phyloP scores from a whole-genome alignment of 2,113 vertebrate genomes.

The Micronisus gabar region DNA sequence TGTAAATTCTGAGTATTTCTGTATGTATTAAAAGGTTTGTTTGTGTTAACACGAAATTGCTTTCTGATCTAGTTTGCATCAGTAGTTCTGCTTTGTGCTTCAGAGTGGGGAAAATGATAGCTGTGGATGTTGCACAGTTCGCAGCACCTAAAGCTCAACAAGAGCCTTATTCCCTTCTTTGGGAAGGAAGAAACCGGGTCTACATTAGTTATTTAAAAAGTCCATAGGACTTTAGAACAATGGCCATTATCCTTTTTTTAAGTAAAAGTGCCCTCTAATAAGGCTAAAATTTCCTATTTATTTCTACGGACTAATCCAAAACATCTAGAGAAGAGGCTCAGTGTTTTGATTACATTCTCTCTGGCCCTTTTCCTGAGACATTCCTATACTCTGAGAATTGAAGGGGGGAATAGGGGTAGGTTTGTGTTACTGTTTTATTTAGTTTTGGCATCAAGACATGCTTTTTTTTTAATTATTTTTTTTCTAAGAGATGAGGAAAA shows the following conservation, averaged over 20 bases:
- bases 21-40: neutral
- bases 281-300: neutral
- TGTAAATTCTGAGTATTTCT: conserved; percentile 4
- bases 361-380: neutral
- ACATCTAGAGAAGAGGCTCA: neutral
- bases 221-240: neutral
- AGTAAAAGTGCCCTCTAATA: neutral
- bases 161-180: neutral
- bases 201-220: neutral
- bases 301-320: neutral
- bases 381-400: neutral
- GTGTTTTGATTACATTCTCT: neutral
- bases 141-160: neutral
- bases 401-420: neutral
- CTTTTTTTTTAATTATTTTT: neutral
- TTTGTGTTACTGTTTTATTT: neutral
- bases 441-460: neutral
- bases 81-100: neutral
- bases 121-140: neutral
- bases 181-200: neutral
- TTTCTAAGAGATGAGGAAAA: neutral
- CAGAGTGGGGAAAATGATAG: neutral
- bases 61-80: conserved; percentile 26
- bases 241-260: neutral
- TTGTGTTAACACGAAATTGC: neutral